Evolutionary conservation across 2,797 vertebrate genomes (phyloP).

Genomic region (Otolemur crassicaudatus): DNA sequence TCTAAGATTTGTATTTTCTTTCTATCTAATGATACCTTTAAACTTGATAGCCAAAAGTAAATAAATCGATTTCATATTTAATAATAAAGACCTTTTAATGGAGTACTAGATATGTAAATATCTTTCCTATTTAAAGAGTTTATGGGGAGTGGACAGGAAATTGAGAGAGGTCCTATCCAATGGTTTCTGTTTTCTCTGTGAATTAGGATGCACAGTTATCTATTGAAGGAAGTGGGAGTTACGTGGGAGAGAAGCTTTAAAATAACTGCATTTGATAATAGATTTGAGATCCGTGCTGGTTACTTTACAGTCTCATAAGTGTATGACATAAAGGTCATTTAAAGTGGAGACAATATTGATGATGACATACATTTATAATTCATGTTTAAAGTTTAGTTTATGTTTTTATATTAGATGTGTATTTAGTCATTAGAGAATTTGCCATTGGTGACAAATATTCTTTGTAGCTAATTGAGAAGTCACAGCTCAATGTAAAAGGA

Average conservation of each 20-base stretch:
- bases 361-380: slow-evolving; percentile 34
- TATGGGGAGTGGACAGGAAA: neutral
- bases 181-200: neutral
- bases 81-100: slow-evolving; percentile 7
- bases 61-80: slow-evolving; percentile 17
- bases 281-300: neutral
- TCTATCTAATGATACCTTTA: neutral
- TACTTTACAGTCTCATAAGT: slow-evolving; percentile 1
- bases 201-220: neutral
- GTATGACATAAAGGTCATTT: slow-evolving; percentile 25
- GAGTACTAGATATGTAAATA: neutral
- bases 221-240: neutral
- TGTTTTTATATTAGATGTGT: slow-evolving; percentile 49
- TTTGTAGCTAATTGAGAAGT: slow-evolving; percentile 49
- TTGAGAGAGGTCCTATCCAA: neutral
- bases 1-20: slow-evolving; percentile 21
- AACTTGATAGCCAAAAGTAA: slow-evolving; percentile 44
- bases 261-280: neutral
- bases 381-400: neutral
- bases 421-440: slow-evolving; percentile 41
- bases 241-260: neutral
- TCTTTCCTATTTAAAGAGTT: slow-evolving; percentile 43
- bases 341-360: slow-evolving; percentile 21
- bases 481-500: slow-evolving; percentile 62
- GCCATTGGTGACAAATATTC: slow-evolving; percentile 40